Evolutionary conservation across 2,888 invertebrate species (phyloP), one percentile per base, ranked within the genome.

Genomic region (Mamestra brassicae): DNA sequence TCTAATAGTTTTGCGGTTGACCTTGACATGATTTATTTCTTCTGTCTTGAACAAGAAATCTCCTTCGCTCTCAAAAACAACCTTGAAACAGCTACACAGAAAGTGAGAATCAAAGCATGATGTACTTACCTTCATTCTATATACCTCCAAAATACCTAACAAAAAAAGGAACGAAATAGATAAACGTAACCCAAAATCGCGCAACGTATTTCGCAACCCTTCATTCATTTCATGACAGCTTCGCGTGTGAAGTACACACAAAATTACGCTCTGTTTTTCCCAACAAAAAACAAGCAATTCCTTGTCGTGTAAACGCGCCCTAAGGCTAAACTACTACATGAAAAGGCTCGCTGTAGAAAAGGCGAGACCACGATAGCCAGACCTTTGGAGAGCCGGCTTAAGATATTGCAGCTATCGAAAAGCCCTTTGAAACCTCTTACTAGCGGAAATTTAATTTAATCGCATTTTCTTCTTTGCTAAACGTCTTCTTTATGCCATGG

Each of bases 401-500:
- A 94, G 95, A 95, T 95, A 96, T 95, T 95, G 94, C 94, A 91
- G 92, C 93, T 90, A 94, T 94, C 92, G 93, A 89, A 87, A 90
- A 90, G 90, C 92, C 95, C 95, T 95, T 96, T 95, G 95, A 95
- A 94, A 93, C 92, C 92, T 94, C 91, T 91, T 90, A 87, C 92
- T 89, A 85, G 88, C 92, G 95, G 94, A 95, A 94, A 94, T 95
- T 95, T 94, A 95, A 95, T 95, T 95, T 95, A 94, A 95, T 95
- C 94, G 93, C 91, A 93, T 94, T 95, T 94, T 94, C 93, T 94
- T 90, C 90, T 93, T 93, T 93, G 88, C 90, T 92, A 92, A 94
- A 92, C 92, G 92, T 92, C 89, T 92, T 90, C 90, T 90, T 91
- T 90, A 88, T 84, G 80, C 87, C 86, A 88, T 88, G 88, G 89